phyloP scores from a whole-genome alignment of 35 echinoderm and acorn worm species.

The Ophiothrix spiculata region DNA sequence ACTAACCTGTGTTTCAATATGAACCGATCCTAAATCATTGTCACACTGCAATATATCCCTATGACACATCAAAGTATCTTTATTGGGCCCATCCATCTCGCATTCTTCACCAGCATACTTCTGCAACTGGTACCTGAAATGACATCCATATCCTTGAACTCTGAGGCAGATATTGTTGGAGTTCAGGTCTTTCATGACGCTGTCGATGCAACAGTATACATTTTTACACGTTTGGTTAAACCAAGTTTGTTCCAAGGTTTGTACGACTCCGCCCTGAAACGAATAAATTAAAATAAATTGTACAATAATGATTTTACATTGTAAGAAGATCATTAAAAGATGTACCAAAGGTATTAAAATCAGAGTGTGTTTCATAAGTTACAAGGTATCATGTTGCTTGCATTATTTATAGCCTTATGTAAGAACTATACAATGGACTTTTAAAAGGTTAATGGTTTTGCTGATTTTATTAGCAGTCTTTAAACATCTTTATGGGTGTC shows the following conservation, averaged over 20 bases:
- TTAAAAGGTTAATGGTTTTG: too few species aligned
- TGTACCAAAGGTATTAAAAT: too few species aligned
- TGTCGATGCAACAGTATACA: conserved; percentile 4
- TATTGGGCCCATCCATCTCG: not conserved
- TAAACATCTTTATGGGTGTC: too few species aligned
- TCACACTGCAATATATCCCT: not conserved
- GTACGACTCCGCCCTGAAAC: not conserved
- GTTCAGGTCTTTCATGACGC: conserved; percentile 1
- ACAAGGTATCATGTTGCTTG: too few species aligned
- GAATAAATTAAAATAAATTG: too few species aligned
- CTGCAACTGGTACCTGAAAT: conserved; percentile 17
- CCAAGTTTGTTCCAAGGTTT: not conserved
- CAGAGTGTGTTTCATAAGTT: too few species aligned
- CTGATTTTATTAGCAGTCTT: too few species aligned
- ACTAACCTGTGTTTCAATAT: not conserved
- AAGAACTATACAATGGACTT: too few species aligned
- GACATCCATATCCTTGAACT: conserved; percentile 17
- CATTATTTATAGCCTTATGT: too few species aligned
- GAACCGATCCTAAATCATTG: not conserved
- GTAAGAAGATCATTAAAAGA: too few species aligned
- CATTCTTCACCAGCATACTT: not conserved
- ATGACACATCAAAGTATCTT: not conserved
- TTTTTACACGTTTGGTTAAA: conserved; percentile 23
- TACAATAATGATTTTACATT: too few species aligned
- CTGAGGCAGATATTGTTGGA: conserved; percentile 14